These are phyloP conservation scores for Anisognathus igniventris DNA, from an alignment of 2,797 vertebrate species.

Conservation along the genomic window DNA sequence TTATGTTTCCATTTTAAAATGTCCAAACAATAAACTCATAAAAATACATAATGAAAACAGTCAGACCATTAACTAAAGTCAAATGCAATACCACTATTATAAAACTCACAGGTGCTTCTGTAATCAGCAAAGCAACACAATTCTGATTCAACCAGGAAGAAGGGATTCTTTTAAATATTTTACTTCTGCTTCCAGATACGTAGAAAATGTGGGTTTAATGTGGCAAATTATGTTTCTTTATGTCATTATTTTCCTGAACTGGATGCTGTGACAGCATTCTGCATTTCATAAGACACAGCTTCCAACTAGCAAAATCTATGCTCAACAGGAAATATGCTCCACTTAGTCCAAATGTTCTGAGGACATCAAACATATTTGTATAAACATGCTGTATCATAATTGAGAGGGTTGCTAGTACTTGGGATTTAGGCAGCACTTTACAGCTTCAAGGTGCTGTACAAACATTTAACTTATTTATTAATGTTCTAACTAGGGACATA, in stretches of 20 bases:
- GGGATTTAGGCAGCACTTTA: constrained; percentile 26
- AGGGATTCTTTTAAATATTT: not conserved
- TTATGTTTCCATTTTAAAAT: constrained; percentile 62
- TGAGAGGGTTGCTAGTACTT: constrained; percentile 1
- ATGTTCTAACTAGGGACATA: constrained; percentile 49
- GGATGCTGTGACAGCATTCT: not conserved
- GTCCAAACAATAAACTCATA: constrained; percentile 48
- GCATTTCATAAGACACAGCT: not conserved
- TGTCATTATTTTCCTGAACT: not conserved
- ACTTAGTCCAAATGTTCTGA: constrained; percentile 21
- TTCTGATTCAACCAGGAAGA: not conserved
- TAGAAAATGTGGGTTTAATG: not conserved
- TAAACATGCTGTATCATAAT: constrained; percentile 3
- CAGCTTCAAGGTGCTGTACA: constrained; percentile 50
- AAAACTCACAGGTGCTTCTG: not conserved
- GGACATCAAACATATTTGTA: constrained; percentile 8
- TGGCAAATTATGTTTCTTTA: not conserved
- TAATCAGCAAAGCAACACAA: not conserved
- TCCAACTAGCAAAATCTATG: constrained; percentile 26
- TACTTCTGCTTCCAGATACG: not conserved
- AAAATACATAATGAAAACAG: constrained; percentile 57
- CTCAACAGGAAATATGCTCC: constrained; percentile 26
- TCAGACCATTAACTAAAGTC: constrained; percentile 37
- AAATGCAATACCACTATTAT: not conserved
- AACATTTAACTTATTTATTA: constrained; percentile 58